Percentiles rank a stretch among this genome's conserved stretches.
These are phyloP conservation scores for Drosophila diplacantha DNA, from an alignment of 2,888 invertebrate species.

Conservation along the genomic window DNA sequence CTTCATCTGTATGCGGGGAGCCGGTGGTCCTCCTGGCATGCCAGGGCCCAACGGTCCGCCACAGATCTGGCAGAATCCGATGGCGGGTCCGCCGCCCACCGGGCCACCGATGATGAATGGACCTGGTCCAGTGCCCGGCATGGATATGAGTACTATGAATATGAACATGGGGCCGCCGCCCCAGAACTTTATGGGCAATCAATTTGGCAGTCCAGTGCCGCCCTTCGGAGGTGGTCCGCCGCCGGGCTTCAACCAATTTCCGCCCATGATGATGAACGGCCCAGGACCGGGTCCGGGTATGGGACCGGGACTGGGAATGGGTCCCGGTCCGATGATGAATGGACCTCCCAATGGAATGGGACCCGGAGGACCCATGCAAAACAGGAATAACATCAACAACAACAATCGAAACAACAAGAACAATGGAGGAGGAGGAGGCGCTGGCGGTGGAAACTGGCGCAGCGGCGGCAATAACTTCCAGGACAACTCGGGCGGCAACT, in stretches of 20 bases:
- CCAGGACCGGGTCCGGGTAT: conserved; percentile 36
- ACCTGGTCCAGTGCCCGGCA: conserved; percentile 29
- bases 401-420: conserved; percentile 43
- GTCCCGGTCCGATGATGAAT: conserved; percentile 46
- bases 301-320: conserved; percentile 32
- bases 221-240: conserved; percentile 47
- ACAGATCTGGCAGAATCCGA: conserved; percentile 58
- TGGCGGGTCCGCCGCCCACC: conserved; percentile 28
- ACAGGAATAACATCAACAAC: conserved; percentile 52
- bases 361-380: conserved; percentile 58
- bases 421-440: conserved; percentile 19
- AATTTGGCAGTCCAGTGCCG: conserved; percentile 53
- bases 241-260: conserved; percentile 55
- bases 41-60: conserved; percentile 51
- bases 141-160: conserved; percentile 46
- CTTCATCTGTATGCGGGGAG: conserved; percentile 47
- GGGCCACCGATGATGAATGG: conserved; percentile 62
- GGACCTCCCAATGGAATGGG: conserved; percentile 54
- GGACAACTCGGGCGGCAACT: conserved; percentile 77
- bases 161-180: conserved; percentile 55
- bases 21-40: conserved; percentile 9
- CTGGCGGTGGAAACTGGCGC: conserved; percentile 72
- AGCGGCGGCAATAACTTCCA: conserved; percentile 75
- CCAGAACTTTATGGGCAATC: conserved; percentile 53
- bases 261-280: conserved; percentile 67